These are phyloP conservation scores for Cassiopea andromeda DNA, from an alignment of 30 jellyfish, hydroid and myxozoan genomes.

Conservation along the genomic window DNA sequence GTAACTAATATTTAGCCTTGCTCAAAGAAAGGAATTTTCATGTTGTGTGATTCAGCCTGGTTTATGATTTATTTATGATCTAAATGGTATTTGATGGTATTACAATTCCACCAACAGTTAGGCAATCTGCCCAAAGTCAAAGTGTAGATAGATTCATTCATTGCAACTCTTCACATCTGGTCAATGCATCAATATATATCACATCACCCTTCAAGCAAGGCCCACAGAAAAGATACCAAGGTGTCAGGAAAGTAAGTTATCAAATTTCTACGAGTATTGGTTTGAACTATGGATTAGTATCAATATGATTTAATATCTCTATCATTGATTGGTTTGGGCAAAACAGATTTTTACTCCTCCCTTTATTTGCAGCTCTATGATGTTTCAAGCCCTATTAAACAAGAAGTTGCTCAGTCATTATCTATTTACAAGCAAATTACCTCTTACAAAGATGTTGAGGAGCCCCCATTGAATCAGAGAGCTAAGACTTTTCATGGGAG, in stretches of 20 bases:
- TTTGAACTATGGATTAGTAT: background rate
- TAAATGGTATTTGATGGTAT: no score
- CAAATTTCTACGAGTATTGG: background rate
- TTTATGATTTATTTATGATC: background rate
- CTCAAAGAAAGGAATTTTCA: no score
- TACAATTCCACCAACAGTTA: background rate
- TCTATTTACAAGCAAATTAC: background rate
- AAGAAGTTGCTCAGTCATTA: background rate
- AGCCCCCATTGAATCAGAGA: background rate
- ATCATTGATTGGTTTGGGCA: no score
- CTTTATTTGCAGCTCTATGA: conserved; percentile 18
- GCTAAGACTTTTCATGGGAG: conserved; percentile 28
- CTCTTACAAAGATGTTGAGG: background rate
- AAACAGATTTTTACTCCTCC: background rate
- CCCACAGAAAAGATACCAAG: conserved; percentile 20
- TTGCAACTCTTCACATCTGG: background rate
- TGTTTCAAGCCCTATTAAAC: conserved; percentile 27
- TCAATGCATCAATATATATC: conserved; percentile 41
- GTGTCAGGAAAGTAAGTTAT: background rate
- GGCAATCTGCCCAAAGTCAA: background rate
- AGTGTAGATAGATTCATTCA: background rate
- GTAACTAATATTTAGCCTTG: no score
- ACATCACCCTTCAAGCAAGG: conserved; percentile 65
- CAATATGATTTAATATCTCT: no score
- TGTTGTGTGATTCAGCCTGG: no score